Conservation (phyloP, 2,113 vertebrate species). For the Mus pahari region DNA sequence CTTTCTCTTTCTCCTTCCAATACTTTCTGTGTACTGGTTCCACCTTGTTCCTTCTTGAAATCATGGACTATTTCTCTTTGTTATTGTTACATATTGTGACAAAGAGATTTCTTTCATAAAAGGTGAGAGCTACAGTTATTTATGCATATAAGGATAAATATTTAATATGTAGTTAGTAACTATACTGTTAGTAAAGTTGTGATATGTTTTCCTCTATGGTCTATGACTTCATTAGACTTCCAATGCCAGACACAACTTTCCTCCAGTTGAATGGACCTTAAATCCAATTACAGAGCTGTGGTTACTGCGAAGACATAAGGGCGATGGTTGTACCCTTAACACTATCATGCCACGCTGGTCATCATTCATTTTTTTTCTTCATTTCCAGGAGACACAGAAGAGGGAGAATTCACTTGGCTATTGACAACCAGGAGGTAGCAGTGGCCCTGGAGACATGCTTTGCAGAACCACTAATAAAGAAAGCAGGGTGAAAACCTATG, state of each 20-base stretch:
- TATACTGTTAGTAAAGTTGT: neutral
- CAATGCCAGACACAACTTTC: neutral
- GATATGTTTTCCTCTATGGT: too few relatives aligned
- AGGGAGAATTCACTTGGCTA: neutral
- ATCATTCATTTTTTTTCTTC: neutral
- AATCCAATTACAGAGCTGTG: neutral
- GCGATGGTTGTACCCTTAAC: neutral
- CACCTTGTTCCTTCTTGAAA: neutral
- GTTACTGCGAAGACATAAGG: neutral
- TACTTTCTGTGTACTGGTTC: neutral
- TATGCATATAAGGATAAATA: too few relatives aligned
- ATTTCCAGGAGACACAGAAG: neutral
- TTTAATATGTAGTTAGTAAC: too few relatives aligned
- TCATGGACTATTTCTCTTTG: neutral
- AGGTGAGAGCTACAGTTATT: neutral
- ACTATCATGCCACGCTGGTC: neutral
- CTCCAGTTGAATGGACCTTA: neutral
- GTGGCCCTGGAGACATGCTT: neutral
- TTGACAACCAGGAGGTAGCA: neutral
- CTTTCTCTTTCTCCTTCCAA: neutral
- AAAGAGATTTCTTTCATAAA: neutral
- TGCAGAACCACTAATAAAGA: neutral
- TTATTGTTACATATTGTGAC: neutral
- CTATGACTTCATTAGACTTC: neutral
- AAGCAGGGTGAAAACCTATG: neutral